These are phyloP conservation scores for Sphaerophoria rueppellii DNA, from an alignment of 2,888 invertebrate species.

Conservation along the genomic window DNA sequence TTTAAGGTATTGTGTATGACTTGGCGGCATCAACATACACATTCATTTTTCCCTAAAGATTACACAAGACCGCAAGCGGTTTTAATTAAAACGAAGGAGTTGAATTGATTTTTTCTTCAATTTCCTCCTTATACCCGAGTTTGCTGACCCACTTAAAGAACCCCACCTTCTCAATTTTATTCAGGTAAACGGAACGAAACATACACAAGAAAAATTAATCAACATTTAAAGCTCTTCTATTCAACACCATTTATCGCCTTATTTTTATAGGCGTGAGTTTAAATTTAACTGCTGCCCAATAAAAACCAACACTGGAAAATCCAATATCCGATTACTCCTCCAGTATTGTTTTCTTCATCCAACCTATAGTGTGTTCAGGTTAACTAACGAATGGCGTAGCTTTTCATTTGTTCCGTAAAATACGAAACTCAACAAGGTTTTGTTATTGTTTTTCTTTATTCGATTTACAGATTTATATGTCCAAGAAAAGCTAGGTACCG, in stretches of 20 bases:
- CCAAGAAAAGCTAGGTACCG: slow-evolving; percentile 47
- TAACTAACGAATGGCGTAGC: background rate
- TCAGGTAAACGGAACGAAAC: slow-evolving; percentile 19
- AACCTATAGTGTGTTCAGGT: background rate
- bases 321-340: slow-evolving; percentile 59
- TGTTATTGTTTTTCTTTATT: slow-evolving; percentile 4
- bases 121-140: background rate
- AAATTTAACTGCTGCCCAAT: slow-evolving; percentile 39
- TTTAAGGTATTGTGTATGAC: too few relatives aligned
- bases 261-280: slow-evolving; percentile 2
- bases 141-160: background rate
- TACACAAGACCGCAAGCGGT: background rate
- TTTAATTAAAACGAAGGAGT: background rate
- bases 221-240: background rate
- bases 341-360: slow-evolving; percentile 23
- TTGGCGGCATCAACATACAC: too few relatives aligned
- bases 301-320: slow-evolving; percentile 40
- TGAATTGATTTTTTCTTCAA: background rate
- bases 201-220: slow-evolving; percentile 4
- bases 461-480: slow-evolving; percentile 37
- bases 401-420: slow-evolving; percentile 22
- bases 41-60: too few relatives aligned
- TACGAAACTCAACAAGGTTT: slow-evolving; percentile 7
- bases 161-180: background rate
- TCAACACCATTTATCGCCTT: slow-evolving; percentile 14